Conservation (phyloP, 2,113 vertebrate species). For the Speoplatyrhinus poulsoni region DNA sequence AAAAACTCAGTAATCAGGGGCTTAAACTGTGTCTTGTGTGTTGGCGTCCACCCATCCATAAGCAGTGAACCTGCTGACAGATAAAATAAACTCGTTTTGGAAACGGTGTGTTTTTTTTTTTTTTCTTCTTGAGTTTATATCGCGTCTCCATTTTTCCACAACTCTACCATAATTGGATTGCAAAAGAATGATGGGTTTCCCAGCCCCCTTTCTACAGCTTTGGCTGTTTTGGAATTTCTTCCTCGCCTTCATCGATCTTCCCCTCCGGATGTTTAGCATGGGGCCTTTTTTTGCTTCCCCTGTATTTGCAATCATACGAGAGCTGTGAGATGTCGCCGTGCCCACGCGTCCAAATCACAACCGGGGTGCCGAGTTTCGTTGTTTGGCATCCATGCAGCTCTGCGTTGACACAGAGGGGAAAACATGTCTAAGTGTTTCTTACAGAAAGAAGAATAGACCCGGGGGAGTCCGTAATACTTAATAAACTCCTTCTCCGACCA, state of each 20-base stretch:
- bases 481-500: slow-evolving; percentile 4
- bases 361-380: slow-evolving; percentile 17
- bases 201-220: slow-evolving; percentile 48
- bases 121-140: slow-evolving; percentile 34
- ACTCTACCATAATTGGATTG: slow-evolving; percentile 64
- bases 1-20: slow-evolving; percentile 31
- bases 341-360: slow-evolving; percentile 1
- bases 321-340: slow-evolving; percentile 17
- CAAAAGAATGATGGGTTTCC: slow-evolving; percentile 62
- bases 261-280: slow-evolving; percentile 32
- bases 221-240: slow-evolving; percentile 17
- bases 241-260: slow-evolving; percentile 4
- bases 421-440: slow-evolving; percentile 6
- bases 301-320: background rate
- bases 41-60: slow-evolving; percentile 22
- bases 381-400: background rate
- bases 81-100: slow-evolving; percentile 60
- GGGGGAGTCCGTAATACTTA: background rate
- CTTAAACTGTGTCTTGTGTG: slow-evolving; percentile 4
- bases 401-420: slow-evolving; percentile 14
- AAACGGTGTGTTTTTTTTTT: slow-evolving; percentile 46
- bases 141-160: slow-evolving; percentile 59
- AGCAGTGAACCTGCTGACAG: slow-evolving; percentile 43
- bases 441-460: background rate
- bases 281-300: background rate